phyloP scores from a whole-genome alignment of 53 echinoderm and acorn worm species.

The Arbacia lixula region DNA sequence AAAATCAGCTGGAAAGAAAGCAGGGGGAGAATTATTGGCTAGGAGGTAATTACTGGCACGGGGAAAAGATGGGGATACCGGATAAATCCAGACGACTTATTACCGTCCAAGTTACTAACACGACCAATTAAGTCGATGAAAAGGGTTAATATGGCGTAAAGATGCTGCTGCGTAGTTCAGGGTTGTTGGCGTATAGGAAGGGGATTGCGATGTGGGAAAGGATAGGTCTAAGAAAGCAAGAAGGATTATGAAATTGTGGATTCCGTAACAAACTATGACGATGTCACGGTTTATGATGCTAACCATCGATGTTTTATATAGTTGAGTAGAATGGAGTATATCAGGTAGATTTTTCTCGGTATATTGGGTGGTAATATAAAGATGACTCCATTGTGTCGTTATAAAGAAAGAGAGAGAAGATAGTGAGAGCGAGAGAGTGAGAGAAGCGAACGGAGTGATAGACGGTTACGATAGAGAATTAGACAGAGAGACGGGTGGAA shows the following conservation, averaged over 20 bases:
- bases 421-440: not conserved
- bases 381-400: no score
- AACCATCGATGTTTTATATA: no score
- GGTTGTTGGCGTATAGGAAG: no score
- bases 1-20: slow-evolving; percentile 11
- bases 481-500: not conserved
- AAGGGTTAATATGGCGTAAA: slow-evolving; percentile 57
- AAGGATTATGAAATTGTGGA: not conserved
- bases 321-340: no score
- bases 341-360: no score
- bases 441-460: not conserved
- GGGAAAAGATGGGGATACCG: slow-evolving; percentile 38
- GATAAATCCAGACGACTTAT: slow-evolving; percentile 49
- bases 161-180: slow-evolving; percentile 1
- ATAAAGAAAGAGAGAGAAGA: not conserved
- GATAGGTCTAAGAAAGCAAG: not conserved
- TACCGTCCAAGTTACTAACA: slow-evolving; percentile 56
- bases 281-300: no score
- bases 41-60: slow-evolving; percentile 36
- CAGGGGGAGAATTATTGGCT: not conserved
- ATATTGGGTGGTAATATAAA: no score
- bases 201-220: no score
- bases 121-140: slow-evolving; percentile 55
- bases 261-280: no score
- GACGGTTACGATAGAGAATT: not conserved